Base-by-base conservation (phyloP, 2,113 vertebrate genomes). In the Marmota flaviventris region DNA sequence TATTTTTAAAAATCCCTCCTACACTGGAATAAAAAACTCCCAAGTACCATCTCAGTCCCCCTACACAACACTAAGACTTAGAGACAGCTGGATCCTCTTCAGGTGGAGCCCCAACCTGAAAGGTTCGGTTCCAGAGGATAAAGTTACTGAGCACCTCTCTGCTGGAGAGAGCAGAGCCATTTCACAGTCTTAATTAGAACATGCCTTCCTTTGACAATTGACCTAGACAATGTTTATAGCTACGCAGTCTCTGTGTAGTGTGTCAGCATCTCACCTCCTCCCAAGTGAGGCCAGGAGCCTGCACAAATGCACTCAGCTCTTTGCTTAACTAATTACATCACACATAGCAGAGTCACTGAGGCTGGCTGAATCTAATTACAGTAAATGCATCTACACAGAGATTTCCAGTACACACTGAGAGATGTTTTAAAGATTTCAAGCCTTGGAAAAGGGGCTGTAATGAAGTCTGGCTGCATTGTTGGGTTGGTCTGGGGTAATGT, bases 291-390 rank as follows among this genome's bases (percentile, higher is more conserved):
- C 25, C 5, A 32, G 37, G 34, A 78, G 86, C 70, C 92, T 94
- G 34, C 83, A 90, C 67, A 96, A 93, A 63, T 73, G 56, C 61
- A 90, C 78, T 93, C 89, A 95, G 77, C 77, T 61, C 22, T 17
- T 83, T 95, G 78, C 87, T 95, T 95, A 88, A 73, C 92, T 97
- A 98, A 94, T 98, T 98, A 96, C 96, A 97, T 78, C 96, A 92
- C 95, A 97, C 90, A 76, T 2, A 2, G 27, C 83, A 94, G 92
- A 56, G 51, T 63, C 79, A 53, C 67, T 17, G 1, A 45, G 83
- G 32, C 83, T 63, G 85, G 70, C 95, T 98, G 98, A 97, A 94
- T 97, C 92, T 97, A 97, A 98, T 98, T 96, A 96, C 56, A 0
- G 84, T 81, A 98, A 97, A 93, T 51, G 45, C 48, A 93, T 84